Evolutionary conservation across 1,140 invertebrate species (phyloP), one percentile per base, ranked within the genome.

Genomic region (Riptortus pedestris): DNA sequence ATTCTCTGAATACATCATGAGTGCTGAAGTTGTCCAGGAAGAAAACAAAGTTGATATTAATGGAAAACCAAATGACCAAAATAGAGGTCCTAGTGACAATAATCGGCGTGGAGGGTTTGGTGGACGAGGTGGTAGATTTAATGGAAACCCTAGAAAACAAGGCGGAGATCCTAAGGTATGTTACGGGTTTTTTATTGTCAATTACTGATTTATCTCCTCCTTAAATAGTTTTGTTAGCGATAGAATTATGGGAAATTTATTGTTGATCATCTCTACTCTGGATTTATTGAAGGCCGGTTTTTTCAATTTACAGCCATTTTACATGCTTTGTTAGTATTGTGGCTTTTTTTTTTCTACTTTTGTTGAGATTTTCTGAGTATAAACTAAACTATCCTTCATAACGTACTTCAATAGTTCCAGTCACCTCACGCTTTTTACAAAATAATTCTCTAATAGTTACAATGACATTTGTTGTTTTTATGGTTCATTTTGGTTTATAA

Each of bases 71-170:
- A 55, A 55, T 12, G 51, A 55, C 5, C 51, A 22, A 26, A 55
- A 55, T 27, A 55, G 51, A 26, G 26, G 16, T 26, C 18, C 24
- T 9, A 24, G 26, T 24, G n/a, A n/a, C n/a, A n/a, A n/a, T n/a
- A 55, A 55, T 33, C 20, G 61, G 28, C 73, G 77, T 2, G 72
- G 75, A 28, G 71, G 71, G 33, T 71, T 73, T 28, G 45, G 72
- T 26, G 70, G 72, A 11, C 70, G 71, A 16, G 60, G 71, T 43
- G 69, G 71, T 27, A 69, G 72, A n/a, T 69, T 70, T 4, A 71
- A 73, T 58, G 75, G 76, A 2, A 72, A 73, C 1, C 70, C 73
- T 57, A 72, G 72, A 51, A 71, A 70, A 72, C 68, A 11, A 60
- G 71, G 14, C 55, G 64, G 64, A 43, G 68, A 65, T 20, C 28